Percentiles rank a stretch among this genome's conserved stretches.
Conservation (phyloP, 2,888 invertebrate genomes). For the Pristionchus fissidentatus region DNA sequence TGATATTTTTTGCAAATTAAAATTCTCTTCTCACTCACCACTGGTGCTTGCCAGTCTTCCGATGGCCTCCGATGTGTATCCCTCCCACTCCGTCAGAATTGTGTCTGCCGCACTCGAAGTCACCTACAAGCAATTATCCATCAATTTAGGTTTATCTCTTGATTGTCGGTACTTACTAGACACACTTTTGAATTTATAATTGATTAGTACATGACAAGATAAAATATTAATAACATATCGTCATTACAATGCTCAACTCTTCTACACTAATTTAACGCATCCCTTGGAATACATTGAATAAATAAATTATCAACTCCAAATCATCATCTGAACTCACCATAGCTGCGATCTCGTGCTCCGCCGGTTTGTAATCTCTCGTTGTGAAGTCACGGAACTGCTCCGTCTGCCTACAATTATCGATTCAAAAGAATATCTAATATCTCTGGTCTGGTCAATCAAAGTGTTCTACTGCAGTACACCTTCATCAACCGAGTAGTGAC, state of each 20-base stretch:
- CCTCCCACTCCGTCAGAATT: conserved; percentile 44
- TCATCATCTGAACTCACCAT: neutral
- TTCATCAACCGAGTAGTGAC: no score
- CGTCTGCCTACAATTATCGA: conserved; percentile 49
- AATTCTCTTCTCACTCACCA: neutral
- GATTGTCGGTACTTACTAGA: no score
- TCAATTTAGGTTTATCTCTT: neutral
- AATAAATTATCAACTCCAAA: neutral
- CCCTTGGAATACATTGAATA: neutral
- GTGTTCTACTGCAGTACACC: neutral
- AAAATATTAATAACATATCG: no score
- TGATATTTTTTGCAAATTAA: neutral
- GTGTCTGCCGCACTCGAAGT: conserved; percentile 25
- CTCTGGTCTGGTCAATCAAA: no score
- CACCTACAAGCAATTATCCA: conserved; percentile 32
- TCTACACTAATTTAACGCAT: neutral
- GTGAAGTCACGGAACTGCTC: conserved; percentile 49
- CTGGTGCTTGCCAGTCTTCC: conserved; percentile 53
- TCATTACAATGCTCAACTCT: no score
- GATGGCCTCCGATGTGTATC: conserved; percentile 46
- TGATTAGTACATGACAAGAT: no score
- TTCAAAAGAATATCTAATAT: no score
- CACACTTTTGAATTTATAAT: no score
- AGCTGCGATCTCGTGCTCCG: conserved; percentile 40
- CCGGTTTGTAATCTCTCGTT: conserved; percentile 48